Conservation (phyloP, 2,888 invertebrate genomes). For the Drepana falcataria region DNA sequence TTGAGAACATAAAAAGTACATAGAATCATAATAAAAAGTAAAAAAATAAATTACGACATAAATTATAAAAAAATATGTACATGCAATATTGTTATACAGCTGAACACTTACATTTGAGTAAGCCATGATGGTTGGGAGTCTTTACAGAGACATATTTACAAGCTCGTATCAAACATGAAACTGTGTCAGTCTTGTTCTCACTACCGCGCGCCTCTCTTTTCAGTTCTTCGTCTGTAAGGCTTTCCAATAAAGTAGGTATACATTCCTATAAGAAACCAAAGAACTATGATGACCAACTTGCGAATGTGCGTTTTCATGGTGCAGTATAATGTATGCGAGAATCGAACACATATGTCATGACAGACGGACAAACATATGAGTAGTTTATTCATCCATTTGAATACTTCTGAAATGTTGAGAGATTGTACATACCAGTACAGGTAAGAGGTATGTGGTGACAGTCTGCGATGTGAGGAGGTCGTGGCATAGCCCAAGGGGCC, state of each 20-base stretch:
- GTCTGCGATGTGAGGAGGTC: conserved; percentile 94
- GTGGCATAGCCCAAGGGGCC: conserved; percentile 95
- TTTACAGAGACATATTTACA: conserved; percentile 93
- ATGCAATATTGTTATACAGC: too few relatives aligned
- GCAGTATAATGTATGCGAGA: too few relatives aligned
- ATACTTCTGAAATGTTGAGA: too few relatives aligned
- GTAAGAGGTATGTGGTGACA: conserved; percentile 94
- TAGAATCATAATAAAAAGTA: too few relatives aligned
- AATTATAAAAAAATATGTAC: conserved; percentile 2
- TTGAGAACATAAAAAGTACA: too few relatives aligned
- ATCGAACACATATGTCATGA: too few relatives aligned
- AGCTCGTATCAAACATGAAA: conserved; percentile 95
- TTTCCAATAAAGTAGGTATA: conserved; percentile 92
- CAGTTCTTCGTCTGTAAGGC: conserved; percentile 95
- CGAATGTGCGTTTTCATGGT: background rate
- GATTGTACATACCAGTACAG: conserved; percentile 85
- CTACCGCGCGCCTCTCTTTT: conserved; percentile 95
- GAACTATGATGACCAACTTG: background rate
- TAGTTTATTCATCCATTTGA: too few relatives aligned
- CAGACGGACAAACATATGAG: too few relatives aligned
- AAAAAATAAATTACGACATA: too few relatives aligned
- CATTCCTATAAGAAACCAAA: conserved; percentile 84
- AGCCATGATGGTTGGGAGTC: conserved; percentile 89
- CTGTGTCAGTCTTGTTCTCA: conserved; percentile 97
- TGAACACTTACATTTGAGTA: conserved; percentile 74